Percentiles rank a stretch among this genome's conserved stretches.
These are phyloP conservation scores for Myiagra hebetior DNA, from an alignment of 2,113 vertebrate genomes.

Conservation along the genomic window DNA sequence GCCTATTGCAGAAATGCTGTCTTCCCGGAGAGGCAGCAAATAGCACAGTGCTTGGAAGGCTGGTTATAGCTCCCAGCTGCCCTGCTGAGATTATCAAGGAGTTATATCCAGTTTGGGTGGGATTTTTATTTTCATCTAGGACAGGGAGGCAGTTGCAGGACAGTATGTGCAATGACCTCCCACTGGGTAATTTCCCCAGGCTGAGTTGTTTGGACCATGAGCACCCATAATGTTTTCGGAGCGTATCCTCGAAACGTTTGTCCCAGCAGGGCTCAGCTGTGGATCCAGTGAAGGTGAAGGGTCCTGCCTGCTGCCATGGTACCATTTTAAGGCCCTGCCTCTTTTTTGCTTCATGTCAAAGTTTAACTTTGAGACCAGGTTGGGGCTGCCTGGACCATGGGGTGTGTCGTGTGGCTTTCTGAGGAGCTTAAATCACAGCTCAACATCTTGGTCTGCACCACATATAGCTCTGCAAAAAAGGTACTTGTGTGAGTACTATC, in stretches of 20 bases:
- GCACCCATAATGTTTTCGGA: background rate
- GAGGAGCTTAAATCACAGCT: background rate
- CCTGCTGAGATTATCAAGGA: background rate
- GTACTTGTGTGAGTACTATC: rapidly evolving
- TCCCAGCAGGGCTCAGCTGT: background rate
- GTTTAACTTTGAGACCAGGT: background rate
- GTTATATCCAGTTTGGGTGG: constrained; percentile 1
- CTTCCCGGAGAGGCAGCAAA: background rate
- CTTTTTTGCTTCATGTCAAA: background rate
- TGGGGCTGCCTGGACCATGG: rapidly evolving
- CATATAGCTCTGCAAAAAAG: background rate
- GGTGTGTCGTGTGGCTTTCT: background rate
- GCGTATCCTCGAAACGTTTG: background rate
- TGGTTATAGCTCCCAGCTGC: constrained; percentile 34
- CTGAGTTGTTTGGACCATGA: background rate
- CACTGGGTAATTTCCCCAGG: background rate
- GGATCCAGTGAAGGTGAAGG: background rate
- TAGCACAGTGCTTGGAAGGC: background rate
- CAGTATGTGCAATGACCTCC: background rate
- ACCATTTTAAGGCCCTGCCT: background rate
- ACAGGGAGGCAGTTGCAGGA: background rate
- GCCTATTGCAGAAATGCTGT: background rate
- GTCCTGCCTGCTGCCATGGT: background rate
- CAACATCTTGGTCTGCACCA: background rate
- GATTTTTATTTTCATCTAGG: constrained; percentile 13